These are phyloP conservation scores for Lethrus apterus DNA, from an alignment of 1,140 invertebrate genomes.

Conservation along the genomic window DNA sequence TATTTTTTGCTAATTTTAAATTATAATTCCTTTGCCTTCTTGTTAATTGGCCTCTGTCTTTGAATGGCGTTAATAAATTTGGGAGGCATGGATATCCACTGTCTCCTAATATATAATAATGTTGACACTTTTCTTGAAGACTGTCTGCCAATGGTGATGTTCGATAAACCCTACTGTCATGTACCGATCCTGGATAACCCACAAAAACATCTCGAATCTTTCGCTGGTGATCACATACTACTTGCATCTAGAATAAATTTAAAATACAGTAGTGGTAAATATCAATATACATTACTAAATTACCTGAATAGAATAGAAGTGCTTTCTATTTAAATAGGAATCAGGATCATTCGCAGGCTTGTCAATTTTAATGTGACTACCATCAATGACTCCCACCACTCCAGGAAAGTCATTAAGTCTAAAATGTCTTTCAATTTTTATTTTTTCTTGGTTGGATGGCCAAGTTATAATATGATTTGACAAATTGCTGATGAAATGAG, in stretches of 20 bases:
- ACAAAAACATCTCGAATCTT: slow-evolving; percentile 25
- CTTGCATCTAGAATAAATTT: slow-evolving; percentile 20
- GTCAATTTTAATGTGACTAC: slow-evolving; percentile 28
- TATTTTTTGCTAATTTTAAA: slow-evolving; percentile 13
- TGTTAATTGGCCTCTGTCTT: slow-evolving; percentile 12
- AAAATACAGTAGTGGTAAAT: background rate
- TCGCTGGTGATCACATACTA: slow-evolving; percentile 20
- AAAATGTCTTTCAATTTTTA: slow-evolving; percentile 26
- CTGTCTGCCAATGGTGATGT: slow-evolving; percentile 12
- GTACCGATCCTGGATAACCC: slow-evolving; percentile 27
- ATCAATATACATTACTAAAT: slow-evolving; percentile 1
- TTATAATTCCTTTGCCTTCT: slow-evolving; percentile 15
- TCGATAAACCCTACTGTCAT: slow-evolving; percentile 27
- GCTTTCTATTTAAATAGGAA: slow-evolving; percentile 29
- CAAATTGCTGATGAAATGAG: slow-evolving; percentile 26
- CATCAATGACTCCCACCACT: slow-evolving; percentile 31
- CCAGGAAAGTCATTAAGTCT: slow-evolving; percentile 23
- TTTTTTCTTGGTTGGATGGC: slow-evolving; percentile 27
- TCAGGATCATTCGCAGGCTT: slow-evolving; percentile 25
- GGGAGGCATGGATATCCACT: slow-evolving; percentile 14
- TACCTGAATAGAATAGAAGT: slow-evolving; percentile 28
- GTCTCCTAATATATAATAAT: slow-evolving; percentile 17
- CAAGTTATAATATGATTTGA: slow-evolving; percentile 26
- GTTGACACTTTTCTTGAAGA: slow-evolving; percentile 12
- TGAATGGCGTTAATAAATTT: slow-evolving; percentile 19